Evolutionary conservation across 2,888 invertebrate species (phyloP), one percentile per base, ranked within the genome.

Genomic region (Dinocampus coccinellae): DNA sequence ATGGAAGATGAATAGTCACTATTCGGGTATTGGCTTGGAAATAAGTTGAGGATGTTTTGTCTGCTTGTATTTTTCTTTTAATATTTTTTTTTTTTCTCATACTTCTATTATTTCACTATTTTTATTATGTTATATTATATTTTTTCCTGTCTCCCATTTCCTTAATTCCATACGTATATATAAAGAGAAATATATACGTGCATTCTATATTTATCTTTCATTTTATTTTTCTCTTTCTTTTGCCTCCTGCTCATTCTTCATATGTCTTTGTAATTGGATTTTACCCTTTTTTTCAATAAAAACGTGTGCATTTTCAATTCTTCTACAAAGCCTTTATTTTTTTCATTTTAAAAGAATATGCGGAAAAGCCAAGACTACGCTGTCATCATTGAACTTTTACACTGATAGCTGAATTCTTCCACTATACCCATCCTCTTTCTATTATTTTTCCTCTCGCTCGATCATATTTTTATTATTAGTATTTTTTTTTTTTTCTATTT

Each of bases 21-120:
- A 61, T 61, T 26, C 39, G 61, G 53, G 61, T 69, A 69, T 69
- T 69, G 68, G 61, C 11, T 47, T 42, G 42, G 20, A 47, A 47
- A 33, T 61, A 52, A 53, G 33, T 22, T 52, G 6, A 42, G 16
- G 22, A 39, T 33, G n/a, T n/a, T n/a, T 61, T 33, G 61, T 61
- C 22, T 33, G 10, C 29, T 29, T 13, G 24, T 29, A 13, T 36
- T 61, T 33, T 69, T 53, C 47, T 36, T 34, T 33, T 11, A n/a
- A 26, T 33, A 11, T 52, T 52, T 53, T 52, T 10, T 47, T 68
- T 47, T 34, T 20, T 68, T 1, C 65, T 4, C 52, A n/a, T 13
- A n/a, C n/a, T n/a, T n/a, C n/a, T n/a, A n/a, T n/a, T n/a, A n/a
- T n/a, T n/a, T n/a, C n/a, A n/a, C n/a, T n/a, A n/a, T n/a, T n/a